Base-by-base conservation (phyloP, 2,113 vertebrate genomes). In the Carassius carassius region DNA sequence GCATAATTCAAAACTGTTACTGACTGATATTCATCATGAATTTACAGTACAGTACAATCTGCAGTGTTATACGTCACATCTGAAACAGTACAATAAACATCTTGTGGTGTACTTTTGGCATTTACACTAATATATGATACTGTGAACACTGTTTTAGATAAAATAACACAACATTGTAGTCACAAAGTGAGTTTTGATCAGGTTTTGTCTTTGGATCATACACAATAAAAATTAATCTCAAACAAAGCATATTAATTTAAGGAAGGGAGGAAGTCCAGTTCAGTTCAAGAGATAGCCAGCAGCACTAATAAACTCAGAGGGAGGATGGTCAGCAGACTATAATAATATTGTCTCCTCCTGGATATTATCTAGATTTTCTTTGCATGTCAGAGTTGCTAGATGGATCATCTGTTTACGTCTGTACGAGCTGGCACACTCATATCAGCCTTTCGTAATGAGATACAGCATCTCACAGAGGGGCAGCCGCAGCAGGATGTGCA, bases 381-480 rank as follows among this genome's bases (percentile, higher is more conserved):
- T 86, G 37, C 44, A 81, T 5, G 73, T 60, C 21, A 56, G 37
- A 51, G 65, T 69, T 51, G 60, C 6, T 13, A 70, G 41, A 13
- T 79, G 80, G 21, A 19, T 47, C 32, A 76, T 65, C 4, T 9
- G 75, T 29, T 73, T 73, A 16, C 0, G 54, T 67, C 7, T n/a
- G 70, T 51, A 3, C 0, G 56, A 10, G 4, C 17, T 5, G 5
- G 88, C 19, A 14, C 82, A 74, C 90, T 97, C 95, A 0, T 12
- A 10, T 82, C 95, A 95, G 70, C 94, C 91, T 92, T 98, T 99
- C 62, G 92, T 90, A 0, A 97, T 85, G 49, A 98, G 94, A 91
- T 98, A 98, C 78, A 88, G 0, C 5, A 96, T 90, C 92, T 99
- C 96, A 0, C 94, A 0, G 0, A 98, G 51, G 86, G 93, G 96